Base-by-base conservation (phyloP, 2,888 invertebrate genomes). In the Lacanobia wlatinum region DNA sequence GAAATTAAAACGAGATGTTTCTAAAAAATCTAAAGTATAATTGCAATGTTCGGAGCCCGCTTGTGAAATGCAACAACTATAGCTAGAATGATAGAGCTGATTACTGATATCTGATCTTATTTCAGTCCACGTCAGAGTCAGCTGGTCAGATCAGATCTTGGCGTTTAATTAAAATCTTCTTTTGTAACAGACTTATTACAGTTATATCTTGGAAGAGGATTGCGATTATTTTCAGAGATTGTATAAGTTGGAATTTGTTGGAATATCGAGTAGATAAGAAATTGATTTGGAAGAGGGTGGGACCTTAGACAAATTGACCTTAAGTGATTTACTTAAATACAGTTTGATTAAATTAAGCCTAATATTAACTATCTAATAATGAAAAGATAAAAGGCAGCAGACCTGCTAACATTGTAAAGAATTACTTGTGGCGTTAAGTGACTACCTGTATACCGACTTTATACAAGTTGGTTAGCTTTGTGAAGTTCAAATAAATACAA, bases 91-190 rank as follows among this genome's bases (percentile, higher is more conserved):
- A 67, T 64, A 70, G 38, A 10, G 34, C 9, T 71, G 64, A 70
- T 81, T 59, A 60, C 48, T 9, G 64, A 73, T 76, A 83, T 76
- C 81, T 68, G 75, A 83, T 76, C 63, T 69, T 65, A 64, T 73
- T 65, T 74, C 63, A 70, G 64, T 66, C 46, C 23, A 66, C 10
- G 76, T 76, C 72, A 73, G 56, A 74, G n/a, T 71, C 75, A 83
- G 69, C 53, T 69, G 66, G 70, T 23, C 14, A 50, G 70, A 66
- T 76, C 61, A 12, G n/a, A 58, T 72, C 55, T 73, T 62, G 50
- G 46, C 55, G 38, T 82, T 82, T 72, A 72, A 73, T 82, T 76
- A 66, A 73, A 70, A 12, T 46, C 38, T 56, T 62, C 40, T 70
- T 70, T 77, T 52, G 21, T 55, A 68, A 62, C 55, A 34, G 43